These are phyloP conservation scores for Tetramorium alpestre DNA, from an alignment of 1,140 invertebrate genomes.

Conservation along the genomic window DNA sequence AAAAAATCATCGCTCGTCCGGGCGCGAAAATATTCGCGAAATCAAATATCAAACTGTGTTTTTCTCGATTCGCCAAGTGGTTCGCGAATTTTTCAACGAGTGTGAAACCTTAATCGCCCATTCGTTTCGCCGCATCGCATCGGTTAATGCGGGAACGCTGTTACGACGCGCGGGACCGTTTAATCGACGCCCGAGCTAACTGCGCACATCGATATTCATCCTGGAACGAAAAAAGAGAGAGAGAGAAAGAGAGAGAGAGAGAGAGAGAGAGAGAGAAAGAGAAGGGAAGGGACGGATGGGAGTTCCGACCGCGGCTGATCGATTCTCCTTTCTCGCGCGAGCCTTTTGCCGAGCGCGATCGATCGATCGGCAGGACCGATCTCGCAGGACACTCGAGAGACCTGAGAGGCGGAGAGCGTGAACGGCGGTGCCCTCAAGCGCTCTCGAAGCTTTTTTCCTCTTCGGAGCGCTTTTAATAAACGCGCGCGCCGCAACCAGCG, in stretches of 20 bases:
- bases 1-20: conserved; percentile 34
- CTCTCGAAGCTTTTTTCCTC: conserved; percentile 69
- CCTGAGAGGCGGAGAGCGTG: conserved; percentile 73
- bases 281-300: neutral
- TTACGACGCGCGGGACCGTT: conserved; percentile 54
- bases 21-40: conserved; percentile 56
- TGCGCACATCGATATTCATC: conserved; percentile 61
- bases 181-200: conserved; percentile 57
- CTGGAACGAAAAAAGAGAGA: neutral
- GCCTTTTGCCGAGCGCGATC: conserved; percentile 51
- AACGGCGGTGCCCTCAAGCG: conserved; percentile 47
- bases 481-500: conserved; percentile 74
- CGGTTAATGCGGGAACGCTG: conserved; percentile 59
- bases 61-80: conserved; percentile 61
- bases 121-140: conserved; percentile 57
- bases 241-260: neutral
- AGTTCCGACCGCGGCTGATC: conserved; percentile 48
- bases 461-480: conserved; percentile 83
- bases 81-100: conserved; percentile 56
- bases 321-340: conserved; percentile 33
- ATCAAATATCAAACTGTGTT: conserved; percentile 52
- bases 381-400: conserved; percentile 61
- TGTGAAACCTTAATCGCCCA: conserved; percentile 51
- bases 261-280: neutral
- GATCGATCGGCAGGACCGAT: conserved; percentile 64